Evolutionary conservation across 2,113 vertebrate genomes (phyloP).

Genomic region (Cercopithecus mona): DNA sequence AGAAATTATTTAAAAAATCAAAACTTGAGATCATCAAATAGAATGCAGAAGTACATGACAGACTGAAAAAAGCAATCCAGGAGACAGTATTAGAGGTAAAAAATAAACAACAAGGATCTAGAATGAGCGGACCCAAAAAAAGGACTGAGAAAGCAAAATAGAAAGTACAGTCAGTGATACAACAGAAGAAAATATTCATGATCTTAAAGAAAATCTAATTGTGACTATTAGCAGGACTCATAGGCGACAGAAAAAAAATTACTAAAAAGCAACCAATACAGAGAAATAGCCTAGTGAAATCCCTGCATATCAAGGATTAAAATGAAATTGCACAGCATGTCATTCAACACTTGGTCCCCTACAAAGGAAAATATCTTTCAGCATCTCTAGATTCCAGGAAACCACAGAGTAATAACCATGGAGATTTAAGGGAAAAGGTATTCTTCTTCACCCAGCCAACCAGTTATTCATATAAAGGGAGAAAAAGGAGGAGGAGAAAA

Average conservation of each 20-base stretch:
- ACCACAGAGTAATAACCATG: fast-evolving
- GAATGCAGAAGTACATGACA: neutral
- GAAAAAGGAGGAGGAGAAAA: neutral
- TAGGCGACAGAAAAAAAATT: neutral
- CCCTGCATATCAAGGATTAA: neutral
- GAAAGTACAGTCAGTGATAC: neutral
- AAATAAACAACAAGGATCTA: neutral
- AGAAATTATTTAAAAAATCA: neutral
- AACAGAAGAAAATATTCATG: neutral
- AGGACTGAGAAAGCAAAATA: neutral
- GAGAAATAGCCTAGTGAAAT: neutral
- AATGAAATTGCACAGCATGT: neutral
- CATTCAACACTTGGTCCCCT: neutral
- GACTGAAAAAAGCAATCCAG: neutral
- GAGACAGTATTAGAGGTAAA: neutral
- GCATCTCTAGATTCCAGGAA: neutral
- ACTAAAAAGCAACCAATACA: neutral
- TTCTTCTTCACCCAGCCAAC: neutral
- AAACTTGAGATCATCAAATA: neutral
- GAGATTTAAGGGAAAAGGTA: neutral
- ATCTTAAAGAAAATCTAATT: neutral
- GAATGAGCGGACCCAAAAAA: neutral
- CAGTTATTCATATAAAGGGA: neutral
- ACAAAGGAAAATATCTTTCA: neutral
- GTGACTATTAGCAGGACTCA: neutral